phyloP scores from a whole-genome alignment of 2,888 invertebrate genomes.

The Plagiodera versicolora region DNA sequence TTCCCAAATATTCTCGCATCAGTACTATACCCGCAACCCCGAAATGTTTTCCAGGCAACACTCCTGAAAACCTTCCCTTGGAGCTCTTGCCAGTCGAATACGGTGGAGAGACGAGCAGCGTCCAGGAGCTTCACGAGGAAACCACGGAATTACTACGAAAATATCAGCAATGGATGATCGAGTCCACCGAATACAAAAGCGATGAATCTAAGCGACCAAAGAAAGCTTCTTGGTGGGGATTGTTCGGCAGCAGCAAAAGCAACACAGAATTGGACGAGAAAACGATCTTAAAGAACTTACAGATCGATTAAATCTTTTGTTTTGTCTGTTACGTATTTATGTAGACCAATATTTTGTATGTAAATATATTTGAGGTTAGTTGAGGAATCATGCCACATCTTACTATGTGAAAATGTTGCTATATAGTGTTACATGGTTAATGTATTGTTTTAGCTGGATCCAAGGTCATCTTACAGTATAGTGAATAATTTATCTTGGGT shows the following conservation, averaged over 20 bases:
- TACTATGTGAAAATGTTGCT: neutral
- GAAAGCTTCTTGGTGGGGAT: conserved; percentile 51
- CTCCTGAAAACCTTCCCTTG: conserved; percentile 49
- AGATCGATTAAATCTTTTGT: conserved; percentile 45
- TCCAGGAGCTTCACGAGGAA: conserved; percentile 62
- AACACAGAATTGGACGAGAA: conserved; percentile 44
- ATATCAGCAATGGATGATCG: conserved; percentile 65
- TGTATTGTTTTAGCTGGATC: too few relatives aligned
- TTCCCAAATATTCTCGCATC: too few relatives aligned
- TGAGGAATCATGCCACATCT: neutral
- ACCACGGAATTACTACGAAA: conserved; percentile 61
- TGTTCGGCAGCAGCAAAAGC: conserved; percentile 41
- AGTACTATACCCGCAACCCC: too few relatives aligned
- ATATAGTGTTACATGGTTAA: too few relatives aligned
- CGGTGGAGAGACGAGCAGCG: conserved; percentile 61
- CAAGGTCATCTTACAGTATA: too few relatives aligned
- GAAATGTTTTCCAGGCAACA: too few relatives aligned
- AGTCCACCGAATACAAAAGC: conserved; percentile 61
- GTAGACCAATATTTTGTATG: neutral
- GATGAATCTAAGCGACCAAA: conserved; percentile 52
- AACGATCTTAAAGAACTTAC: conserved; percentile 48
- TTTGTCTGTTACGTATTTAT: neutral
- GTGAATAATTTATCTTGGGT: too few relatives aligned
- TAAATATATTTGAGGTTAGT: neutral
- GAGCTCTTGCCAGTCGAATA: conserved; percentile 60